A percentile compares a stretch with the other conserved stretches of the same genome.
Conservation (phyloP, 2,113 vertebrate species). For the Bos javanicus region DNA sequence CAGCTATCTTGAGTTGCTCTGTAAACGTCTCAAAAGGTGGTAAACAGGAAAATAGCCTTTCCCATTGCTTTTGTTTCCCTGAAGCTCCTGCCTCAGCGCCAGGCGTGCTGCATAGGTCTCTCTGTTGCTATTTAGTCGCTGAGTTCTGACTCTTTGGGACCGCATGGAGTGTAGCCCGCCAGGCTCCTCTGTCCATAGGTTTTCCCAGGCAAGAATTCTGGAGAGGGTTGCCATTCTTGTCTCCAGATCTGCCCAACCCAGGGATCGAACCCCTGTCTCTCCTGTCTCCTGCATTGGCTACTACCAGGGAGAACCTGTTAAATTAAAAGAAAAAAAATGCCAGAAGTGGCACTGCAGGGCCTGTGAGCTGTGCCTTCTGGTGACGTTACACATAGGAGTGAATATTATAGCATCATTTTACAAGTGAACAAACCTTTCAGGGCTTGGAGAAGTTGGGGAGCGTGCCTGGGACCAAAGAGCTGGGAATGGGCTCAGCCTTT, state of each 20-base stretch:
- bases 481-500: background rate
- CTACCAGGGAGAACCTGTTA: background rate
- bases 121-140: background rate
- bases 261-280: background rate
- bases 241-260: background rate
- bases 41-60: background rate
- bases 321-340: background rate
- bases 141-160: background rate
- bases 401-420: fast-evolving
- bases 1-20: background rate
- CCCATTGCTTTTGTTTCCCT: fast-evolving
- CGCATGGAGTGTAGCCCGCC: fast-evolving
- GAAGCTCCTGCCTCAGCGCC: fast-evolving
- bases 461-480: fast-evolving
- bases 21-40: fast-evolving
- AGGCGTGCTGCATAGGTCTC: fast-evolving
- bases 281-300: background rate
- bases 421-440: background rate
- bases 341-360: background rate
- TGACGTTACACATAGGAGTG: fast-evolving
- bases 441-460: background rate
- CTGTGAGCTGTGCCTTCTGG: fast-evolving
- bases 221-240: background rate
- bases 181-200: background rate
- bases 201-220: background rate